Conservation (phyloP, 1,140 invertebrate species). For the Drosophila bocqueti region DNA sequence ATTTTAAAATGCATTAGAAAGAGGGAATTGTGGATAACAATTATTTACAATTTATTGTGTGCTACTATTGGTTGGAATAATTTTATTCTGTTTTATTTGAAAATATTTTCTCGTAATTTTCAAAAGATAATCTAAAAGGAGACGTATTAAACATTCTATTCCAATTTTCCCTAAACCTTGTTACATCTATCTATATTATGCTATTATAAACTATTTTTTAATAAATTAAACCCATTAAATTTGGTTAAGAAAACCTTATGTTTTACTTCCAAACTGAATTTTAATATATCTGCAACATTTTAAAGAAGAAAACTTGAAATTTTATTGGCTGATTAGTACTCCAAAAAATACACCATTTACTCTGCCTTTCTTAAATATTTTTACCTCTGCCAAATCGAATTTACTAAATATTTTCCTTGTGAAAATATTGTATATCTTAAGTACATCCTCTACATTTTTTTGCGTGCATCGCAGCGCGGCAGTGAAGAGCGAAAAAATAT, state of each 20-base stretch:
- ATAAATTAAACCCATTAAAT: too few species aligned
- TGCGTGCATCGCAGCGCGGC: constrained; percentile 1
- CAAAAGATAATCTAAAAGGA: not conserved
- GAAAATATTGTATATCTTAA: not conserved
- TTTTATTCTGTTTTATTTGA: too few species aligned
- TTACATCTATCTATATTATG: not conserved
- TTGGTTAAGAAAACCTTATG: not conserved
- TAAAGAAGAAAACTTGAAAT: not conserved
- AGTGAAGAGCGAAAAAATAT: constrained; percentile 51
- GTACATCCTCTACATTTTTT: not conserved
- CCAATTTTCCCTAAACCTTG: not conserved
- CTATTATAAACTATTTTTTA: not conserved
- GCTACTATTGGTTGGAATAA: not conserved
- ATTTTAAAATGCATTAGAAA: not conserved
- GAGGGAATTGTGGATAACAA: not conserved
- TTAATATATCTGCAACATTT: not conserved
- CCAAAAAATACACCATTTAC: not conserved
- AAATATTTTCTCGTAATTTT: not conserved
- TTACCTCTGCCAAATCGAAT: not conserved
- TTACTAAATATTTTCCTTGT: not conserved
- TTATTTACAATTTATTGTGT: not conserved
- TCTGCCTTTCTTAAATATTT: not conserved
- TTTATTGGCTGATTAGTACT: too few species aligned
- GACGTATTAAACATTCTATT: not conserved
- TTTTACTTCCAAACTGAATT: not conserved